Base-by-base conservation (phyloP, 2,888 invertebrate species). In the Leptinotarsa peninsularis region DNA sequence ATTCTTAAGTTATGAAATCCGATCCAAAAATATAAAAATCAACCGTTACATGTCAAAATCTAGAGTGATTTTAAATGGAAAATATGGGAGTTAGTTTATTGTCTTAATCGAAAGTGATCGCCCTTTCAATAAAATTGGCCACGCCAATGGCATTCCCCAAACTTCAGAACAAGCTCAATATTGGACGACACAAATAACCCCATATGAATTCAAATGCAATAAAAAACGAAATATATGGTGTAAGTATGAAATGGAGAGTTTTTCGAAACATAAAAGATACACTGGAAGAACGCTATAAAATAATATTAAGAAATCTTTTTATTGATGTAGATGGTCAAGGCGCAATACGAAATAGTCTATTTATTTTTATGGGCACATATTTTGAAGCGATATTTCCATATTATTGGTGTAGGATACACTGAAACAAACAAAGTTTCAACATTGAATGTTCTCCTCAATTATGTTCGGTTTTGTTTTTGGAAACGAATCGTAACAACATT, bases 271-370 rank as follows among this genome's bases (percentile, higher is more conserved):
- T 75, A 76, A 74, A 76, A 76, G 74, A 79, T 80, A 76, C 72
- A 81, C 79, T 77, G 78, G 77, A 77, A 81, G 79, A 79, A 78
- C 71, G 81, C 78, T 78, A 79, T 82, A 83, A 83, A 82, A 80
- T 81, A 78, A 80, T 83, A 82, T 82, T 82, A 80, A 82, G 80
- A 80, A 81, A 81, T 78, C 78, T 76, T 81, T 82, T 82, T 81
- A 81, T 82, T 78, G 80, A 78, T 77, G 78, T 78, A 73, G 75
- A 81, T 79, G 82, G 81, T 81, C 82, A 81, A 80, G 80, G 81
- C 76, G 80, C 81, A 80, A 78, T 80, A 81, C 79, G 72, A 76
- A 78, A 79, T 79, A 68, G 78, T 72, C 79, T 80, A 79, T 77
- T 81, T 79, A 76, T 79, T 79, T 81, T 82, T 82, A 81, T 80